Conservation (phyloP, 2,113 vertebrate species). For the Cavia aperea region DNA sequence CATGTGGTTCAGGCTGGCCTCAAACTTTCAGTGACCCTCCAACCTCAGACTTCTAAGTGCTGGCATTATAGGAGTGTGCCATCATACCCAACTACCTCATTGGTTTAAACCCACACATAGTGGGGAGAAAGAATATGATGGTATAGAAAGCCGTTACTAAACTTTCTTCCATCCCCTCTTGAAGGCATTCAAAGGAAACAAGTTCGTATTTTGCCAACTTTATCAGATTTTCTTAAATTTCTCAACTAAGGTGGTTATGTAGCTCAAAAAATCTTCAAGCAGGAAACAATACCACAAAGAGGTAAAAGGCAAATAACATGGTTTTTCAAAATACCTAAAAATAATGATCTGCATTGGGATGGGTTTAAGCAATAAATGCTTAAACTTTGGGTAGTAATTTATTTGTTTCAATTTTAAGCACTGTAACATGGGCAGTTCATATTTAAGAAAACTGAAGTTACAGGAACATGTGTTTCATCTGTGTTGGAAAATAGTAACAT, state of each 20-base stretch:
- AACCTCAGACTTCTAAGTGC: background rate
- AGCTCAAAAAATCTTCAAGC: background rate
- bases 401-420: background rate
- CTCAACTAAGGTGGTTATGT: background rate
- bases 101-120: background rate
- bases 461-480: background rate
- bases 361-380: background rate
- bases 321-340: constrained; percentile 23
- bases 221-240: background rate
- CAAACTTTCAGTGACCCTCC: background rate
- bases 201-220: background rate
- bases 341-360: background rate
- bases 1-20: background rate
- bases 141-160: background rate
- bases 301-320: background rate
- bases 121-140: background rate
- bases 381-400: background rate
- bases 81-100: background rate
- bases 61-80: background rate
- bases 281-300: constrained; percentile 6
- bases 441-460: background rate
- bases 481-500: background rate
- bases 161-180: background rate
- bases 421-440: background rate
- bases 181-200: background rate